Evolutionary conservation across 53 echinoderm and acorn worm genomes (phyloP), one percentile per base, ranked within the genome.

Genomic region (Paracentrotus lividus): DNA sequence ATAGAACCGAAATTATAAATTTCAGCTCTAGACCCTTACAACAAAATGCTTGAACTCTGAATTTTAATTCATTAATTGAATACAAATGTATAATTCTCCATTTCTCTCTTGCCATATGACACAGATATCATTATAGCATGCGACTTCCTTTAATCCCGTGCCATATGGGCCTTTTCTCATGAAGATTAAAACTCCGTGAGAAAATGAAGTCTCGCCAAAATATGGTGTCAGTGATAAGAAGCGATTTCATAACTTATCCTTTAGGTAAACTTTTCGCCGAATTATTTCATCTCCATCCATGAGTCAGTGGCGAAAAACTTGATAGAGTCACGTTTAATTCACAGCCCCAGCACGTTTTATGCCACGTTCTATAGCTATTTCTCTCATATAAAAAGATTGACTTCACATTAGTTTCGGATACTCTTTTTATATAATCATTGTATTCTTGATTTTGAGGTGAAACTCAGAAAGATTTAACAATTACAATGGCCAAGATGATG

Each of bases 401-500:
- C 40, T 20, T 40, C 40, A 38, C 21, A 7, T 72, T 38, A 40
- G 32, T 72, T 72, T 40, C 18, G 36, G 18, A 72, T 14, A 21
- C 3, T 72, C 72, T 21, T 16, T 18, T 7, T 72, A n/a, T 38
- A 4, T 0, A 16, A 7, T 32, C 67, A 1, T 36, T 32, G 40
- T 40, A 18, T 72, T 72, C 21, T 18, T 38, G 32, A 36, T 1
- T 16, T 40, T 72, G 72, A 72, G 32, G 72, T 20, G 32, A 72
- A 18, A 36, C 44, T 81, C 49, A 8, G 47, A 36, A 47, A 75
- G 9, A 81, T 3, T 26, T 47, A 47, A 44, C n/a, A n/a, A 47
- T 81, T 34, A 56, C 1, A 56, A 90, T 90, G 90, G 31, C 18
- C 4, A 68, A 90, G 90, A 52, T 67, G 72, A 9, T 72, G 81